Evolutionary conservation across 1,140 invertebrate species (phyloP).

Genomic region (Hyles vespertilio): DNA sequence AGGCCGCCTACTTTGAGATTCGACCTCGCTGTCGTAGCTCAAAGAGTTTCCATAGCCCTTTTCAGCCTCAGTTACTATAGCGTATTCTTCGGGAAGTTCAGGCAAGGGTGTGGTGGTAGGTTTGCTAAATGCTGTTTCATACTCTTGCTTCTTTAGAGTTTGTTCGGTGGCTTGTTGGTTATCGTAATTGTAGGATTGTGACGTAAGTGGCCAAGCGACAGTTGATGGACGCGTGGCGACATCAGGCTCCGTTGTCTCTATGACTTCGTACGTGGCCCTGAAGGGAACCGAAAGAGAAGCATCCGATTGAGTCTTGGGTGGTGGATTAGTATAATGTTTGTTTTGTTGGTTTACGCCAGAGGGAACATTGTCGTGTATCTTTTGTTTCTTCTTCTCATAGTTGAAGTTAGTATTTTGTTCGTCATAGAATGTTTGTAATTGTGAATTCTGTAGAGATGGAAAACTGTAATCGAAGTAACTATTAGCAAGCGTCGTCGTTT

Average conservation of each 20-base stretch:
- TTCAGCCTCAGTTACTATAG: conserved; percentile 62
- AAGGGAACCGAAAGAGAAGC: conserved; percentile 31
- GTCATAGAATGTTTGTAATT: conserved; percentile 40
- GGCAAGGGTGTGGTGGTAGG: conserved; percentile 37
- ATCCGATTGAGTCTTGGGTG: conserved; percentile 33
- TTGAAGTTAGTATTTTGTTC: conserved; percentile 39
- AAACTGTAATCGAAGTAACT: conserved; percentile 35
- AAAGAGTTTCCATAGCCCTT: conserved; percentile 55
- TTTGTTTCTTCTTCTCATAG: conserved; percentile 50
- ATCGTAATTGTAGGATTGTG: conserved; percentile 35
- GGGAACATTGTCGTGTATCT: conserved; percentile 47
- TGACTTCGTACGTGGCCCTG: conserved; percentile 64
- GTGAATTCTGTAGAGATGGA: conserved; percentile 28
- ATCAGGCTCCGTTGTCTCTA: conserved; percentile 56
- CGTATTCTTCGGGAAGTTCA: conserved; percentile 54
- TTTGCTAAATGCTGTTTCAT: conserved; percentile 29
- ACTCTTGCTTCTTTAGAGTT: conserved; percentile 37
- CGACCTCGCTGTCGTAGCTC: conserved; percentile 50
- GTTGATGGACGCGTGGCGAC: conserved; percentile 43
- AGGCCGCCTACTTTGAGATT: conserved; percentile 63
- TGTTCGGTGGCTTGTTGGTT: conserved; percentile 44
- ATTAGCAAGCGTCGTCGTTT: conserved; percentile 47
- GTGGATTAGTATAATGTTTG: conserved; percentile 46
- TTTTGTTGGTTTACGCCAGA: conserved; percentile 50
- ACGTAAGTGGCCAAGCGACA: conserved; percentile 41